Evolutionary conservation across 2,888 invertebrate genomes (phyloP).

Genomic region (Agrochola circellaris): DNA sequence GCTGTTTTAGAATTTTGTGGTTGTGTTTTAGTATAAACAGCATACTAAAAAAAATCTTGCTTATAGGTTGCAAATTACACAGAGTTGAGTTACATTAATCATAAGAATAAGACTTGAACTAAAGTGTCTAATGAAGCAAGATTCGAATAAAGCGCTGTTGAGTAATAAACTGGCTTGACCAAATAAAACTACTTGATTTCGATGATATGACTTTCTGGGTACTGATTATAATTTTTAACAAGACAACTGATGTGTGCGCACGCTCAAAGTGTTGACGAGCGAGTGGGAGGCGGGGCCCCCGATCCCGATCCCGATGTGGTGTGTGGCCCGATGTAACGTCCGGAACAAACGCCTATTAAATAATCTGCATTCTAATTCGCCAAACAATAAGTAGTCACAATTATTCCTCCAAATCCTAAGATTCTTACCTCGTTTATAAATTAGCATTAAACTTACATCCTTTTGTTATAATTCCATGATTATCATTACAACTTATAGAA

Average conservation of each 20-base stretch:
- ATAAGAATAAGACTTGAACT: too few species aligned
- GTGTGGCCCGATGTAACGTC: not conserved
- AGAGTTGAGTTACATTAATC: too few species aligned
- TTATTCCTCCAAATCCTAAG: too few species aligned
- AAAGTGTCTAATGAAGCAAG: not conserved
- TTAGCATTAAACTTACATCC: slow-evolving; percentile 56
- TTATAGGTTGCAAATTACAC: not conserved
- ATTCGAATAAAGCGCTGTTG: too few species aligned
- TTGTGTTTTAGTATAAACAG: not conserved
- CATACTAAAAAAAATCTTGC: not conserved
- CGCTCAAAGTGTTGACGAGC: not conserved
- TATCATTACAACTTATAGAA: slow-evolving; percentile 54
- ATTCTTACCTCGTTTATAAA: slow-evolving; percentile 30
- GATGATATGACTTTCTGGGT: too few species aligned
- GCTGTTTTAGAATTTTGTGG: not conserved
- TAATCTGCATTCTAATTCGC: too few species aligned
- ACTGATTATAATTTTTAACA: too few species aligned
- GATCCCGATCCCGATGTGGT: not conserved
- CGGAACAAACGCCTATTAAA: not conserved
- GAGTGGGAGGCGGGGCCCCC: not conserved
- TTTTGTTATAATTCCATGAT: slow-evolving; percentile 57
- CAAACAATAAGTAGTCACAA: not conserved
- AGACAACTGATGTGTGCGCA: not conserved
- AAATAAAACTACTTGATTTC: too few species aligned
- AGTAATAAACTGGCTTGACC: too few species aligned